These are phyloP conservation scores for Sylvietta virens DNA, from an alignment of 2,113 vertebrate species.

Conservation along the genomic window DNA sequence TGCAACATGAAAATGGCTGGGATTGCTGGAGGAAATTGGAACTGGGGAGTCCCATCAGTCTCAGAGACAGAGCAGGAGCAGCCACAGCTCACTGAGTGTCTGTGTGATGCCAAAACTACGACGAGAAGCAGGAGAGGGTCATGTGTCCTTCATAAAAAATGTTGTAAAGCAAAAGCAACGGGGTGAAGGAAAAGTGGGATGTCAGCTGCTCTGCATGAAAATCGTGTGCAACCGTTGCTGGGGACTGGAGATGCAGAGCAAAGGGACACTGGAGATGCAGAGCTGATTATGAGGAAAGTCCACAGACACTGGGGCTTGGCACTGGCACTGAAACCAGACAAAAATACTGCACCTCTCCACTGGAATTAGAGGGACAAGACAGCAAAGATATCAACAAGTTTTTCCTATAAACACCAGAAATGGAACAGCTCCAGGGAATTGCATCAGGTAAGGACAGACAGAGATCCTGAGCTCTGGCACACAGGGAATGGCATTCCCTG, in stretches of 20 bases:
- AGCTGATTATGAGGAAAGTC: background rate
- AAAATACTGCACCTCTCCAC: background rate
- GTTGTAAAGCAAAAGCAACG: background rate
- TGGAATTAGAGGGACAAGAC: background rate
- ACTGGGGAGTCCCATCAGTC: background rate
- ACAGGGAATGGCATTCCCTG: fast-evolving
- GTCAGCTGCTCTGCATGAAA: background rate
- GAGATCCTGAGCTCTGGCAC: background rate
- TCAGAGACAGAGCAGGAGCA: background rate
- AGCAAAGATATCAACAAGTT: fast-evolving
- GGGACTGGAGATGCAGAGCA: background rate
- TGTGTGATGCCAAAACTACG: background rate
- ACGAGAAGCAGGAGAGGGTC: background rate
- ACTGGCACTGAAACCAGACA: background rate
- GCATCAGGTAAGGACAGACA: fast-evolving
- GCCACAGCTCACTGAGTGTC: background rate
- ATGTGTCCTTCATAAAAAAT: background rate
- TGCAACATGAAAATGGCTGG: background rate
- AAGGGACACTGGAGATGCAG: background rate
- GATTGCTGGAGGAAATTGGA: background rate
- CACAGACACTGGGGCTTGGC: fast-evolving
- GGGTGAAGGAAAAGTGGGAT: background rate
- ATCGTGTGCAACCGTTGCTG: background rate
- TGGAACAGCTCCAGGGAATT: background rate
- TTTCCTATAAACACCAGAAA: background rate